Conservation (phyloP, 1,140 invertebrate genomes). For the Popillia japonica region DNA sequence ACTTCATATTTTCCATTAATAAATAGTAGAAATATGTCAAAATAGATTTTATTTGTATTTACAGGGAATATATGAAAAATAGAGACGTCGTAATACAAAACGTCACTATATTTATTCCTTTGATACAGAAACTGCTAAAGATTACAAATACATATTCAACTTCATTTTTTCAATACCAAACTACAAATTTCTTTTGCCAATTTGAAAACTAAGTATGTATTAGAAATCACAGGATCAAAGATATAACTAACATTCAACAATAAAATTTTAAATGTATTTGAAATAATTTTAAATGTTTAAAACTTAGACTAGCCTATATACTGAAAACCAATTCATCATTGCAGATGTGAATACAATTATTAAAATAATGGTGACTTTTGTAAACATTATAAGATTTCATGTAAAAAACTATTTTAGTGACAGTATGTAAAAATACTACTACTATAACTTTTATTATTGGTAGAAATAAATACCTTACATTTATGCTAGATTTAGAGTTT, state of each 20-base stretch:
- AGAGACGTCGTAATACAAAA: background rate
- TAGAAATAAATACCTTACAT: no score
- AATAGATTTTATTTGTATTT: no score
- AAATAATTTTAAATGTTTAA: background rate
- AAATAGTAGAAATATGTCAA: no score
- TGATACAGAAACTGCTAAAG: background rate
- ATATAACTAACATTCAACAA: background rate
- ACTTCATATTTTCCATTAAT: no score
- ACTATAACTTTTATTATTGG: background rate
- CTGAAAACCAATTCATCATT: background rate
- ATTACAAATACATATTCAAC: background rate
- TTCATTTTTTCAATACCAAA: background rate
- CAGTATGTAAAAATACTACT: background rate
- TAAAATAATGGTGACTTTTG: background rate
- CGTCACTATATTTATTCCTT: conserved; percentile 5
- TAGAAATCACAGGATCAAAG: background rate
- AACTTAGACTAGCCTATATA: no score
- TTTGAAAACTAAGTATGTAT: conserved; percentile 16
- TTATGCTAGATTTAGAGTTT: background rate
- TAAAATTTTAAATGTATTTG: background rate
- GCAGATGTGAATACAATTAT: background rate
- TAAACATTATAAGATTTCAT: no score
- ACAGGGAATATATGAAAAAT: no score
- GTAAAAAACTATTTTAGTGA: background rate
- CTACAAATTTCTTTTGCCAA: conserved; percentile 19